Conservation (phyloP, 2,888 invertebrate genomes). For the Nomada fabriciana region DNA sequence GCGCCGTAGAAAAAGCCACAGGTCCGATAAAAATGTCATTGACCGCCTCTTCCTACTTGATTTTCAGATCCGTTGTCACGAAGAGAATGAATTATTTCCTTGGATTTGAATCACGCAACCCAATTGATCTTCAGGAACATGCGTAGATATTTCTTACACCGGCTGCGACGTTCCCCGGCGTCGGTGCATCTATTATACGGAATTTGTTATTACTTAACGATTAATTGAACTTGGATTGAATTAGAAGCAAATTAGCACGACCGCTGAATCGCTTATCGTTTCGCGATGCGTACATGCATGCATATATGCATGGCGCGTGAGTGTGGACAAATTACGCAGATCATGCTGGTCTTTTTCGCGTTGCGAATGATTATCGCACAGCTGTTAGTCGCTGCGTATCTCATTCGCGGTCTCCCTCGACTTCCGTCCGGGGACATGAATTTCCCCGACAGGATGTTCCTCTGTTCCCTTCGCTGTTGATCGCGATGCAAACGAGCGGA, state of each 20-base stretch:
- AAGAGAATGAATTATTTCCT: neutral
- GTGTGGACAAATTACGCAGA: constrained; percentile 31
- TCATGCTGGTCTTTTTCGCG: constrained; percentile 4
- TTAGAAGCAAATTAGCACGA: constrained; percentile 13
- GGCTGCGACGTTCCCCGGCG: neutral
- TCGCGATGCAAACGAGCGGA: constrained; percentile 35
- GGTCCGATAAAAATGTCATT: neutral
- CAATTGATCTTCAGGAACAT: too few relatives aligned
- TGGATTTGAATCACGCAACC: neutral
- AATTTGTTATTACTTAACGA: neutral
- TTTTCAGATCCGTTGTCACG: neutral
- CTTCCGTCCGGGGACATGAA: constrained; percentile 59
- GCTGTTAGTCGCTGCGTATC: constrained; percentile 37
- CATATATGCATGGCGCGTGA: neutral
- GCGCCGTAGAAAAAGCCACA: neutral
- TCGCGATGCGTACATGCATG: too few relatives aligned
- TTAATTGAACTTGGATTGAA: constrained; percentile 5
- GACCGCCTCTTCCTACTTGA: neutral
- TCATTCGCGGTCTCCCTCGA: constrained; percentile 58
- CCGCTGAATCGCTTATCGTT: neutral
- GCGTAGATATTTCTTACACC: neutral
- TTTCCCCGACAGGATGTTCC: constrained; percentile 63
- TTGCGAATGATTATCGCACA: constrained; percentile 15
- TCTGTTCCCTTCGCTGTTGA: constrained; percentile 34
- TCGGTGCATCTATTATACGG: neutral